phyloP scores from a whole-genome alignment of 2,888 invertebrate genomes.

The Panzeria rudis region DNA sequence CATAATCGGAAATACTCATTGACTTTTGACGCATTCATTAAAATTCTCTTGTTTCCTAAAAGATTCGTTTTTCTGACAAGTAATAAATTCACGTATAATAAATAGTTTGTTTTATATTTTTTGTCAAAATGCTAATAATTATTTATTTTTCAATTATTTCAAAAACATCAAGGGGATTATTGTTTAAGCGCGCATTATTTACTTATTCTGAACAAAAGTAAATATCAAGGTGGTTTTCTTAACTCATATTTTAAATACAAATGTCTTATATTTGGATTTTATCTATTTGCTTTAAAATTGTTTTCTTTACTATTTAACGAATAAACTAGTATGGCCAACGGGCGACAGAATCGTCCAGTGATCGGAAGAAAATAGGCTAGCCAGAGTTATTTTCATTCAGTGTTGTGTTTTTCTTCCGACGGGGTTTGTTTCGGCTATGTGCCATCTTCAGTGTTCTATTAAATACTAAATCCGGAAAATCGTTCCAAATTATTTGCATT shows the following conservation, averaged over 20 bases:
- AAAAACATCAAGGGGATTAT: constrained; percentile 22
- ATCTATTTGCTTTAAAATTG: not conserved
- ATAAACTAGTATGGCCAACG: too few species aligned
- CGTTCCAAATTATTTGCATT: too few species aligned
- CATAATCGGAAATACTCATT: not conserved
- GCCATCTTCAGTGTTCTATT: too few species aligned
- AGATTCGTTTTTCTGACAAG: not conserved
- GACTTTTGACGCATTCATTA: not conserved
- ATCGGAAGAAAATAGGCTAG: too few species aligned
- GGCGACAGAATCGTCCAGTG: too few species aligned
- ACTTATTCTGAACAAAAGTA: constrained; percentile 16
- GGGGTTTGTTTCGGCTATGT: too few species aligned
- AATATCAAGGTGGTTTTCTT: constrained; percentile 43
- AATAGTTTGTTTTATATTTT: constrained; percentile 1
- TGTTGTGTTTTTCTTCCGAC: too few species aligned
- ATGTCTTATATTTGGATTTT: not conserved
- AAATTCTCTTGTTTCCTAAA: not conserved
- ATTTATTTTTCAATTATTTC: constrained; percentile 44
- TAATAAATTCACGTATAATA: not conserved
- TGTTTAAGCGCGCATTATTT: constrained; percentile 1
- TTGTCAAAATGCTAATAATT: constrained; percentile 26
- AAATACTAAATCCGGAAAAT: too few species aligned
- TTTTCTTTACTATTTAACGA: constrained; percentile 9
- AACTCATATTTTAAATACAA: not conserved
- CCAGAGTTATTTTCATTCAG: too few species aligned